Evolutionary conservation across 35 echinoderm and acorn worm species (phyloP).

Genomic region (Amphiura filiformis): DNA sequence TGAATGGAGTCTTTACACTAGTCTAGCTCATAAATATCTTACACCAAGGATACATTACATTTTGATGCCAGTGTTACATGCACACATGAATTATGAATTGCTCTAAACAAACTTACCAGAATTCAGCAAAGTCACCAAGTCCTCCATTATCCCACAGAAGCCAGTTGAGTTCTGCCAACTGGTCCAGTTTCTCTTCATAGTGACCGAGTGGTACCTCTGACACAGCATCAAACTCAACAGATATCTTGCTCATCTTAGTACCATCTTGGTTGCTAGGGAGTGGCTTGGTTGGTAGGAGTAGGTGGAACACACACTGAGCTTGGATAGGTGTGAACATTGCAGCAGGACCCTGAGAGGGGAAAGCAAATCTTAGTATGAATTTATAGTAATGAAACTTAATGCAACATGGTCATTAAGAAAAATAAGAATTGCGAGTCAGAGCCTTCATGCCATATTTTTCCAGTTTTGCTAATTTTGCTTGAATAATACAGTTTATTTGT

Average conservation of each 20-base stretch:
- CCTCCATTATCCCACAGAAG: slow-evolving; percentile 72
- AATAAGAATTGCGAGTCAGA: too few species aligned
- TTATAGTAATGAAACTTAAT: too few species aligned
- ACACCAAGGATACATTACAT: too few species aligned
- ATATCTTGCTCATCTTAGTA: not conserved
- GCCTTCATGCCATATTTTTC: too few species aligned
- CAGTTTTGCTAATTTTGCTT: too few species aligned
- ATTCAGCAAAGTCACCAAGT: slow-evolving; percentile 5
- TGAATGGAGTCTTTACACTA: too few species aligned
- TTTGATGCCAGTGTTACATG: too few species aligned
- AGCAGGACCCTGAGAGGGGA: slow-evolving; percentile 48
- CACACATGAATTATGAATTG: too few species aligned
- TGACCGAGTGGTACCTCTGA: slow-evolving; percentile 55
- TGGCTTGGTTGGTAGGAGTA: slow-evolving; percentile 33
- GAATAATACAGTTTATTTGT: too few species aligned
- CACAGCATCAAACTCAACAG: not conserved
- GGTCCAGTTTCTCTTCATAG: slow-evolving; percentile 59
- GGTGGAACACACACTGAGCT: slow-evolving; percentile 45
- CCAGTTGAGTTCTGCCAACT: slow-evolving; percentile 43
- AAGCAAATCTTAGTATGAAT: too few species aligned
- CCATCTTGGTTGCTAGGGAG: not conserved
- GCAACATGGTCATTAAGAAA: too few species aligned
- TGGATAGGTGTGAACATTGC: slow-evolving; percentile 51
- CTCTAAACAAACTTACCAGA: slow-evolving; percentile 48
- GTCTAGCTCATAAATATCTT: too few species aligned